These are phyloP conservation scores for Drosophila hamatofila DNA, from an alignment of 2,888 invertebrate species.

Conservation along the genomic window DNA sequence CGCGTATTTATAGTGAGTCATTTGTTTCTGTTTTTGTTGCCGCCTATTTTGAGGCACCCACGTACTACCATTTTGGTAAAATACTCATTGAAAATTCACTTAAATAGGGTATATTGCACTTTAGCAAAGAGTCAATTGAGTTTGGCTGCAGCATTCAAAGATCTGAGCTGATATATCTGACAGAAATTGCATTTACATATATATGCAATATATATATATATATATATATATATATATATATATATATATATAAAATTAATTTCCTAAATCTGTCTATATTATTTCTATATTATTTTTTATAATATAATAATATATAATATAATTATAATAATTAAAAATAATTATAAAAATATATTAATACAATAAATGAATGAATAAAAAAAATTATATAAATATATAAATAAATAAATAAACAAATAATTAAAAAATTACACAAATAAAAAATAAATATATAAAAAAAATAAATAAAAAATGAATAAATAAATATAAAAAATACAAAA, in stretches of 20 bases:
- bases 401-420: too few relatives aligned
- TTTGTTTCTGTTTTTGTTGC: conserved; percentile 71
- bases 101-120: neutral
- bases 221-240: neutral
- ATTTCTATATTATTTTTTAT: neutral
- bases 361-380: too few relatives aligned
- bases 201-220: too few relatives aligned
- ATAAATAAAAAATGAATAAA: too few relatives aligned
- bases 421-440: too few relatives aligned
- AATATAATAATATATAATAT: neutral
- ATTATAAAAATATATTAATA: too few relatives aligned
- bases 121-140: neutral
- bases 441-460: too few relatives aligned
- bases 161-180: neutral
- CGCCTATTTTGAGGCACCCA: conserved; percentile 43
- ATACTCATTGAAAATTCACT: neutral
- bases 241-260: too few relatives aligned
- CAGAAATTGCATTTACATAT: neutral
- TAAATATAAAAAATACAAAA: too few relatives aligned
- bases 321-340: too few relatives aligned
- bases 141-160: neutral
- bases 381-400: too few relatives aligned
- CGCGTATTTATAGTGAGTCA: conserved; percentile 71
- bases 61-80: conserved; percentile 17
- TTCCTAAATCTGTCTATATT: too few relatives aligned